Percentiles rank a stretch among this genome's conserved stretches.
Evolutionary conservation across 1,140 invertebrate species (phyloP).

Genomic region (Dendrolimus kikuchii): DNA sequence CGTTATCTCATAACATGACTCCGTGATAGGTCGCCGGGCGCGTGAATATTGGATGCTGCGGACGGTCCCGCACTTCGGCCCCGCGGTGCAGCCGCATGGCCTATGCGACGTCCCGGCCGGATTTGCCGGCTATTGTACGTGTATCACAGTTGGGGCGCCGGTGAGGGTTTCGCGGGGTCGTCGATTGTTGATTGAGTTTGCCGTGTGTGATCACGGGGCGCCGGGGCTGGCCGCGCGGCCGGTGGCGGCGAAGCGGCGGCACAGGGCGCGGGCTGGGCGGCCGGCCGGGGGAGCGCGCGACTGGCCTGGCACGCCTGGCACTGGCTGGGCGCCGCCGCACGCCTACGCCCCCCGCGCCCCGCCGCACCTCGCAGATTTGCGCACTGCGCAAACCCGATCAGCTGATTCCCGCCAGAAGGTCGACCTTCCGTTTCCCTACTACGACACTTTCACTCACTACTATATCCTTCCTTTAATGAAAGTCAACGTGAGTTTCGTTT

Average conservation of each 20-base stretch:
- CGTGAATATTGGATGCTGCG: constrained; percentile 33
- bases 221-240: constrained; percentile 17
- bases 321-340: constrained; percentile 46
- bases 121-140: too few species aligned
- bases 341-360: constrained; percentile 17
- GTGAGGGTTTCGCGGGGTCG: background rate
- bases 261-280: constrained; percentile 20
- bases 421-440: constrained; percentile 19
- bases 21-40: constrained; percentile 18
- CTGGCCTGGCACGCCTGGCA: constrained; percentile 46
- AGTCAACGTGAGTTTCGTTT: too few species aligned
- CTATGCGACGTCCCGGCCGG: constrained; percentile 8
- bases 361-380: constrained; percentile 50
- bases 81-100: constrained; percentile 38
- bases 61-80: constrained; percentile 9
- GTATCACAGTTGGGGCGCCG: background rate
- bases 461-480: too few species aligned
- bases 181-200: background rate
- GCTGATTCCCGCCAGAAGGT: constrained; percentile 65
- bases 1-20: constrained; percentile 48
- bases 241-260: constrained; percentile 14
- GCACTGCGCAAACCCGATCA: constrained; percentile 68
- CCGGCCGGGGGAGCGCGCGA: constrained; percentile 41
- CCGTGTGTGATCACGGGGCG: background rate
- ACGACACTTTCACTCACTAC: constrained; percentile 27